These are phyloP conservation scores for Timema podura DNA, from an alignment of 2,888 invertebrate genomes.

Conservation along the genomic window DNA sequence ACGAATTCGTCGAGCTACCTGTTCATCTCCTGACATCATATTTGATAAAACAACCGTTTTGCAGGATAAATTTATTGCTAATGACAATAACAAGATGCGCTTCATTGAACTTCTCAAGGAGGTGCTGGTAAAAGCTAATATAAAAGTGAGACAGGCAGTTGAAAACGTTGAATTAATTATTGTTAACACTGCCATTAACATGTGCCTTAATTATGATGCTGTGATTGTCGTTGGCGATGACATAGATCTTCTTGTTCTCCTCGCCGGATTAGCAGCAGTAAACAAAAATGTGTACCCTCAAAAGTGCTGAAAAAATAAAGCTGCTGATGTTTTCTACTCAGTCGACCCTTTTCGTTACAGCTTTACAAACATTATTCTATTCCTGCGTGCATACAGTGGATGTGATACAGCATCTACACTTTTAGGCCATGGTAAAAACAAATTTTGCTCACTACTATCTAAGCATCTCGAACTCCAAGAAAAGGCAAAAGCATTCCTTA, in stretches of 20 bases:
- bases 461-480: too few species aligned
- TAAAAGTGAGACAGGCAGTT: neutral
- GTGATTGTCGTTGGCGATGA: neutral
- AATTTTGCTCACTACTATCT: neutral
- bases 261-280: neutral
- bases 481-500: too few species aligned
- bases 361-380: constrained; percentile 3
- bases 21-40: too few species aligned
- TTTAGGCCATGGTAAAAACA: neutral
- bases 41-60: too few species aligned
- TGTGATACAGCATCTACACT: neutral
- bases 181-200: constrained; percentile 1
- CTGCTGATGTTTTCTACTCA: neutral
- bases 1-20: too few species aligned
- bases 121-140: neutral
- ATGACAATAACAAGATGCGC: neutral
- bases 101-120: constrained; percentile 9
- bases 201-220: neutral
- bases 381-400: neutral
- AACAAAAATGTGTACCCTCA: neutral
- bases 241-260: neutral
- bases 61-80: neutral
- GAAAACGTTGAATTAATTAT: neutral
- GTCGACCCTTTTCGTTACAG: neutral
- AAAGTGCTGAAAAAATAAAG: neutral